Conservation (phyloP, 1,140 invertebrate genomes). For the Drosophila pachea region DNA sequence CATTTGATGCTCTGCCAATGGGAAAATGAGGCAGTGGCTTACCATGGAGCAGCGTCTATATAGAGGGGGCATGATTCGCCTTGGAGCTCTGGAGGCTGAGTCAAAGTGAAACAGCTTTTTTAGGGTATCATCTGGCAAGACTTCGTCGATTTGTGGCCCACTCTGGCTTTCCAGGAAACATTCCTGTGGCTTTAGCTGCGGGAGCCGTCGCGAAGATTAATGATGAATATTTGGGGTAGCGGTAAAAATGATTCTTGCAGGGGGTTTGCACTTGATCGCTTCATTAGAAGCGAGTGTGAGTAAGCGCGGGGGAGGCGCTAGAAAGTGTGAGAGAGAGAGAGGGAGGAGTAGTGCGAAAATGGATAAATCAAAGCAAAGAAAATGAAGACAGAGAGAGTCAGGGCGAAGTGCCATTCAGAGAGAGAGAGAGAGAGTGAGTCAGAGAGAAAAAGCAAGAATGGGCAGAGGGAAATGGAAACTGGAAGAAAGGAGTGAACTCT, state of each 20-base stretch:
- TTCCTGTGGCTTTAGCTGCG: slow-evolving; percentile 26
- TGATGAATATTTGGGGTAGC: slow-evolving; percentile 33
- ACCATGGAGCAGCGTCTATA: too few relatives aligned
- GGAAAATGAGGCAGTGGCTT: too few relatives aligned
- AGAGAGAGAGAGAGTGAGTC: too few relatives aligned
- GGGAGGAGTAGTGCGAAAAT: too few relatives aligned
- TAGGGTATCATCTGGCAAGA: background rate
- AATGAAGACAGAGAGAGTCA: background rate
- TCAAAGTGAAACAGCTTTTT: background rate
- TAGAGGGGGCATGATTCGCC: too few relatives aligned
- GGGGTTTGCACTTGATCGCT: slow-evolving; percentile 21
- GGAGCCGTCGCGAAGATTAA: slow-evolving; percentile 34
- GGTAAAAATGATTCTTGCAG: slow-evolving; percentile 26
- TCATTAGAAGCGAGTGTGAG: slow-evolving; percentile 23
- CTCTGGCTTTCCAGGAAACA: slow-evolving; percentile 30
- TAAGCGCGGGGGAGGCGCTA: too few relatives aligned
- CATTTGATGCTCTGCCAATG: slow-evolving; percentile 19
- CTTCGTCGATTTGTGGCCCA: background rate
- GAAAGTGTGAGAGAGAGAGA: background rate
- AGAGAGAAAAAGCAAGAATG: too few relatives aligned
- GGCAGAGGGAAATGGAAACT: too few relatives aligned
- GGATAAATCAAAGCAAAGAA: background rate
- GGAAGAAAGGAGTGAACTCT: too few relatives aligned
- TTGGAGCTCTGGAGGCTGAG: too few relatives aligned
- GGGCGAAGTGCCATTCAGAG: too few relatives aligned